phyloP scores from a whole-genome alignment of 2,888 invertebrate genomes.

The Chrysolina oricalcia region DNA sequence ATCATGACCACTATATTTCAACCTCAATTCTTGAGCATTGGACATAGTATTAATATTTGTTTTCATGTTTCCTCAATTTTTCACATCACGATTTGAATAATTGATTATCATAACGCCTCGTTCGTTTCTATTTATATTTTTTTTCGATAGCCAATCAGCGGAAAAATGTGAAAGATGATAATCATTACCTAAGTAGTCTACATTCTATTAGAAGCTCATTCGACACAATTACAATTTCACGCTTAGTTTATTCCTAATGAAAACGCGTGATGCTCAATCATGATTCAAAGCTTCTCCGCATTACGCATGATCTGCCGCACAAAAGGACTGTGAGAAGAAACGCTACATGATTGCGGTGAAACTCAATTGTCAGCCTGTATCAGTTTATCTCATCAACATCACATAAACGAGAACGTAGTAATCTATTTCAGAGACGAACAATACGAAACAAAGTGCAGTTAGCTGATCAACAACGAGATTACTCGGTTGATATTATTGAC shows the following conservation, averaged over 20 bases:
- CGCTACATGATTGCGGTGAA: constrained; percentile 1
- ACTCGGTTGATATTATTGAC: constrained; percentile 7
- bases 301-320: constrained; percentile 4
- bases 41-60: too few species aligned
- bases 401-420: not conserved
- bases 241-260: not conserved
- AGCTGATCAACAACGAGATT: constrained; percentile 2
- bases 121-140: too few species aligned
- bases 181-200: too few species aligned
- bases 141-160: too few species aligned
- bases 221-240: not conserved
- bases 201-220: not conserved
- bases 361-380: constrained; percentile 1
- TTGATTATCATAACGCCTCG: too few species aligned
- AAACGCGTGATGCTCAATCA: constrained; percentile 1
- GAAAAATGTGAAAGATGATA: too few species aligned
- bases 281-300: not conserved
- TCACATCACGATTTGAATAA: too few species aligned
- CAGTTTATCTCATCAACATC: constrained; percentile 13
- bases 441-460: constrained; percentile 14
- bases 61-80: too few species aligned
- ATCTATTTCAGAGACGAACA: constrained; percentile 13
- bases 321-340: not conserved
- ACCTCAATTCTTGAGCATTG: too few species aligned
- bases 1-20: too few species aligned